Base-by-base conservation (phyloP, 2,113 vertebrate species). In the Osmerus mordax region DNA sequence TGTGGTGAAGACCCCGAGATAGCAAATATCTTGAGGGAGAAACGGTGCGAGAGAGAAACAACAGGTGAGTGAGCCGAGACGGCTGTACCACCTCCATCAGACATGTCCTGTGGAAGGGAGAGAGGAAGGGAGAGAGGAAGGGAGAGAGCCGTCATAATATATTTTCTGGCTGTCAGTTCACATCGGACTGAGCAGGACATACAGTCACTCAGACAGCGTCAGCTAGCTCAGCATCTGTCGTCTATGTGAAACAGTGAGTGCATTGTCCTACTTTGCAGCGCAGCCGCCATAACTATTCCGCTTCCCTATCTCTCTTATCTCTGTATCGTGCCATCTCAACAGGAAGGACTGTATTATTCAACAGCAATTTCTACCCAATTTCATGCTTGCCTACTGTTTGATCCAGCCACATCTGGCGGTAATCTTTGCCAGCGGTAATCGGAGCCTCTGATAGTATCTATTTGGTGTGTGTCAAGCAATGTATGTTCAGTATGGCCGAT, bases 351-450 rank as follows among this genome's bases (percentile, higher is more conserved):
- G 71, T 80, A 71, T 85, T 80, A 84, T 84, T 84, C 76, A 75
- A 78, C 72, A 79, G 74, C 78, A 67, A 86, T 85, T 86, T 84
- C 77, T 70, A 72, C 78, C 77, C 76, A 67, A 76, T 84, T 82
- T 76, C 74, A 76, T 28, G 74, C 69, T 63, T 21, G 58, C 58
- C 52, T 77, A 65, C 78, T 70, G 75, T 74, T 61, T 60, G 78
- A 84, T 70, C 56, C 23, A 62, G 52, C 75, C 62, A 76, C 79
- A 28, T 82, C 66, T 67, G 69, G 79, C 82, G 70, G 76, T 72
- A 72, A 75, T 84, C 83, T 76, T n/a, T 56, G 58, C 77, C 77
- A 65, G 32, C 65, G 72, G 79, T 63, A 41, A 76, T 62, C 70
- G 66, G 59, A 72, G 77, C 28, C 14, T 62, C 60, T 56, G 4